Evolutionary conservation across 2,113 vertebrate genomes (phyloP).

Genomic region (Athene cunicularia): DNA sequence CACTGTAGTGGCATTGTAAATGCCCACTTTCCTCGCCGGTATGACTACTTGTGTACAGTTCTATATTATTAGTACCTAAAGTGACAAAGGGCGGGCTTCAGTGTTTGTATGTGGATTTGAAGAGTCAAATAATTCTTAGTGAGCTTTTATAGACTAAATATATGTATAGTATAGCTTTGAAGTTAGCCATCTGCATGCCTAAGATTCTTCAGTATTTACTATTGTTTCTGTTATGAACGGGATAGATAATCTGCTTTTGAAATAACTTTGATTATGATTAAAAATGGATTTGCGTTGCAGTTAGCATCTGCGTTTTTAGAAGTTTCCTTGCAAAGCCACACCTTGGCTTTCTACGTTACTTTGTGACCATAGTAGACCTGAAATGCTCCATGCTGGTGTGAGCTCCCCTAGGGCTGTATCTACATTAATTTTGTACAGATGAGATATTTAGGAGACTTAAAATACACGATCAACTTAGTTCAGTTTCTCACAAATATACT

Average conservation of each 20-base stretch:
- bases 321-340: neutral
- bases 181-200: neutral
- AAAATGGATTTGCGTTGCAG: neutral
- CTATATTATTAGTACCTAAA: rapidly evolving
- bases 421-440: neutral
- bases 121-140: neutral
- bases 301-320: neutral
- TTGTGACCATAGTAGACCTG: neutral
- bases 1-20: neutral
- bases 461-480: neutral
- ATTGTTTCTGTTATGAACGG: neutral
- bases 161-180: neutral
- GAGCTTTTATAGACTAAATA: neutral
- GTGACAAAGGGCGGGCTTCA: neutral
- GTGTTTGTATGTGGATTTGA: neutral
- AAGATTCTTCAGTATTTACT: neutral
- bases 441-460: neutral
- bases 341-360: neutral
- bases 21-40: neutral
- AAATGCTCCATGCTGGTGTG: neutral
- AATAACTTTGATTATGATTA: neutral
- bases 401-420: neutral
- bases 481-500: neutral
- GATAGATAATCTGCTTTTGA: neutral
- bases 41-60: rapidly evolving